These are phyloP conservation scores for Gambusia holbrooki DNA, from an alignment of 2,113 vertebrate genomes.

Conservation along the genomic window DNA sequence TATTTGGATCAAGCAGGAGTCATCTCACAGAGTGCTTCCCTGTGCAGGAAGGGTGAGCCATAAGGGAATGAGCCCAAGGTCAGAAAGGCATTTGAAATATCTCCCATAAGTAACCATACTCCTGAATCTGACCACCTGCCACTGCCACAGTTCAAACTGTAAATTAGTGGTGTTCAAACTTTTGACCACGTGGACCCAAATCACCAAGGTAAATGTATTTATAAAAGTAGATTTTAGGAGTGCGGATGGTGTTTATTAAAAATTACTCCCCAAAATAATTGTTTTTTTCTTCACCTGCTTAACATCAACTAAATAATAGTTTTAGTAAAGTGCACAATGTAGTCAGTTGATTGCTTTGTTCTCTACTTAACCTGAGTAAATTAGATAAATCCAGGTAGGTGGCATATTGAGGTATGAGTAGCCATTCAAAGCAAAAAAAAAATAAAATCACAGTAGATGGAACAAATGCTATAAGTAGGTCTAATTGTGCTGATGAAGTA, in stretches of 20 bases:
- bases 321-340: too few species aligned
- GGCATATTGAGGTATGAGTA: conserved; percentile 36
- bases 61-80: conserved; percentile 60
- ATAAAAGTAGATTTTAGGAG: background rate
- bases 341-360: conserved; percentile 26
- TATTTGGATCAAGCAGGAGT: conserved; percentile 47
- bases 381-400: conserved; percentile 49
- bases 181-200: background rate
- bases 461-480: conserved; percentile 53
- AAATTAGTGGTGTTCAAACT: background rate
- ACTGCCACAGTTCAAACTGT: conserved; percentile 8
- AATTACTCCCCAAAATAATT: too few species aligned
- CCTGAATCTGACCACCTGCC: conserved; percentile 48
- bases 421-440: conserved; percentile 42
- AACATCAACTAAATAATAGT: too few species aligned
- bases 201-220: background rate
- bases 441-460: conserved; percentile 39
- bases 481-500: conserved; percentile 66
- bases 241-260: too few species aligned
- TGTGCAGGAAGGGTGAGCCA: conserved; percentile 43
- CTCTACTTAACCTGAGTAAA: background rate
- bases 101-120: conserved; percentile 39
- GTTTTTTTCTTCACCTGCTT: too few species aligned
- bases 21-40: conserved; percentile 48
- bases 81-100: conserved; percentile 56